These are phyloP conservation scores for Brachyptera risi DNA, from an alignment of 2,888 invertebrate species.

Conservation along the genomic window DNA sequence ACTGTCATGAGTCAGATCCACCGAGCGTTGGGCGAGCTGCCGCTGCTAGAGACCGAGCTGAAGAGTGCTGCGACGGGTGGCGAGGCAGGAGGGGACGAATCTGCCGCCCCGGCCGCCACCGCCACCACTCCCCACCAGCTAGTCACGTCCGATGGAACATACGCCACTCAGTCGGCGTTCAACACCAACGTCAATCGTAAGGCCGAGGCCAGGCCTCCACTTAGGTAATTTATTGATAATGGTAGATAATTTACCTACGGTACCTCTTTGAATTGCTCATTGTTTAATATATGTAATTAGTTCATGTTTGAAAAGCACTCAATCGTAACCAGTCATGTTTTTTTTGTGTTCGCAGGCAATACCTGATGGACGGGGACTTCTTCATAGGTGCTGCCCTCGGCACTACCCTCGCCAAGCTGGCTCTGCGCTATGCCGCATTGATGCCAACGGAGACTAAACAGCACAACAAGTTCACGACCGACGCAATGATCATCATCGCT, in stretches of 20 bases:
- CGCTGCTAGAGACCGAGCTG: conserved; percentile 57
- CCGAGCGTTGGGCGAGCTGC: conserved; percentile 68
- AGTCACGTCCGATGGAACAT: conserved; percentile 98
- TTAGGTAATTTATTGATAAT: conserved; percentile 50
- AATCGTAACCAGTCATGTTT: too few relatives aligned
- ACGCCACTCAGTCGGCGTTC: conserved; percentile 97
- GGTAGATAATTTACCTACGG: too few relatives aligned
- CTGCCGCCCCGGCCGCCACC: conserved; percentile 41
- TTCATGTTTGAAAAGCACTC: neutral
- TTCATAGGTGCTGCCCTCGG: conserved; percentile 92
- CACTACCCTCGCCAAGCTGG: conserved; percentile 86
- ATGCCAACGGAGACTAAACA: conserved; percentile 43
- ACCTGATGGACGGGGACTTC: conserved; percentile 91
- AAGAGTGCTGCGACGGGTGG: conserved; percentile 72
- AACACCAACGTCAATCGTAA: conserved; percentile 61
- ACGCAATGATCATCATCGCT: conserved; percentile 85
- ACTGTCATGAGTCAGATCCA: conserved; percentile 75
- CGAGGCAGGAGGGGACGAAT: conserved; percentile 55
- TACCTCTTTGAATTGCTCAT: neutral
- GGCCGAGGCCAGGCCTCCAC: conserved; percentile 66
- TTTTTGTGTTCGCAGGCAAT: conserved; percentile 52
- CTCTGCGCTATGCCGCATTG: conserved; percentile 62
- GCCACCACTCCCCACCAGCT: conserved; percentile 49
- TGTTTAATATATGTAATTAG: neutral
- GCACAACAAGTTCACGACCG: conserved; percentile 63